These are phyloP conservation scores for Centropus bengalensis DNA, from an alignment of 2,113 vertebrate species.

Conservation along the genomic window DNA sequence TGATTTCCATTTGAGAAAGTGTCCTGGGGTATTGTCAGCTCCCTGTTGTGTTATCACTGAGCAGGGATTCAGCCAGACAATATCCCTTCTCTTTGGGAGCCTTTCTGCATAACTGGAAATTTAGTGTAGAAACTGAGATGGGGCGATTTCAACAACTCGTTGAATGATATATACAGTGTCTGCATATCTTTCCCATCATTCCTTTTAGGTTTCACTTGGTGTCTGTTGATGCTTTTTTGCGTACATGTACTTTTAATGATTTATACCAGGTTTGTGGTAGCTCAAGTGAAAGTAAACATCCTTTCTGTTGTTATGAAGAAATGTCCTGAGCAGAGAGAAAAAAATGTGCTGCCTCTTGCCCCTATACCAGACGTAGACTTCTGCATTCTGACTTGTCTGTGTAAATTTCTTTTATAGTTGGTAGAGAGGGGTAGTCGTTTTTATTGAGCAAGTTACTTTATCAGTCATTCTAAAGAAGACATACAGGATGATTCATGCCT, in stretches of 20 bases:
- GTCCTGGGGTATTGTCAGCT: not conserved
- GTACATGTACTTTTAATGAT: not conserved
- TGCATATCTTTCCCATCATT: not conserved
- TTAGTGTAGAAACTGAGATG: not conserved
- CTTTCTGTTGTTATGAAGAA: not conserved
- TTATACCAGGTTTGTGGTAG: not conserved
- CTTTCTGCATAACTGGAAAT: not conserved
- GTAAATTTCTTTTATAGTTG: constrained; percentile 18
- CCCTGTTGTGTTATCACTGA: not conserved
- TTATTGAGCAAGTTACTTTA: constrained; percentile 26
- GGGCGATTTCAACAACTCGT: not conserved
- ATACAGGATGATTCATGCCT: not conserved
- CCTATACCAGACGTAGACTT: not conserved
- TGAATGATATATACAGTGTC: not conserved
- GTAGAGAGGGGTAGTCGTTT: constrained; percentile 5
- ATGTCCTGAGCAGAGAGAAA: not conserved
- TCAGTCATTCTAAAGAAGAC: not conserved
- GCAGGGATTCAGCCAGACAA: not conserved
- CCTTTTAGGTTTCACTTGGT: not conserved
- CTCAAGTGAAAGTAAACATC: not conserved
- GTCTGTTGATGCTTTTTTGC: not conserved
- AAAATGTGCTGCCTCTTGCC: not conserved
- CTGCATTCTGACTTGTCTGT: not conserved
- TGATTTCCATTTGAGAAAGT: not conserved
- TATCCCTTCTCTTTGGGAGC: not conserved